Evolutionary conservation across 2,888 invertebrate genomes (phyloP).

Genomic region (Cataglyphis altisquamis): DNA sequence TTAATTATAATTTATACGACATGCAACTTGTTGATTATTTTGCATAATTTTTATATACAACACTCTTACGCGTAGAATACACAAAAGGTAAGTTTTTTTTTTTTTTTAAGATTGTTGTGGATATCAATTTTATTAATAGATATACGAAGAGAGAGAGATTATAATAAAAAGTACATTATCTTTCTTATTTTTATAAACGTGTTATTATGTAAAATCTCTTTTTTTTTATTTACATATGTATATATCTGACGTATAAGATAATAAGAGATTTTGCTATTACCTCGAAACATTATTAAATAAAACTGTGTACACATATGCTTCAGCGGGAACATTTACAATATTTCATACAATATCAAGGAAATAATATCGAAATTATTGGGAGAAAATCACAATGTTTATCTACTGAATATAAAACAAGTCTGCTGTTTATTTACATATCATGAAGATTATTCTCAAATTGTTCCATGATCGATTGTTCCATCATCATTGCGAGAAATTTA

Average conservation of each 20-base stretch:
- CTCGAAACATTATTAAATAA: not conserved
- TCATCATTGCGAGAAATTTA: not conserved
- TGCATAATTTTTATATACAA: constrained; percentile 11
- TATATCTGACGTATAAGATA: not conserved
- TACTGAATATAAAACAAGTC: not conserved
- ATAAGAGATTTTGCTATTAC: not conserved
- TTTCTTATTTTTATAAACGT: not conserved
- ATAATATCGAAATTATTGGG: not conserved
- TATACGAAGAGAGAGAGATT: not conserved
- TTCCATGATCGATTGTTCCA: not conserved
- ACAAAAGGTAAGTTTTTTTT: not conserved
- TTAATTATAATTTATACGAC: constrained; percentile 23
- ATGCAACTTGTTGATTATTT: not conserved
- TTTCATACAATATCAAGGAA: not conserved
- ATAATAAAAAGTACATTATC: not conserved
- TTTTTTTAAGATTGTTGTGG: not conserved
- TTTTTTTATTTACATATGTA: not conserved
- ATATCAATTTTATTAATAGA: constrained; percentile 5
- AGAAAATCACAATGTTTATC: not conserved
- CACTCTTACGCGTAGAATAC: not conserved
- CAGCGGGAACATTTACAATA: not conserved
- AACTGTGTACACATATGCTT: not conserved
- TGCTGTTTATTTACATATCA: not conserved
- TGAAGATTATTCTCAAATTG: not conserved
- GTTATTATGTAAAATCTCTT: constrained; percentile 1